Evolutionary conservation across 2,888 invertebrate genomes (phyloP).

Genomic region (Colletes collaris): DNA sequence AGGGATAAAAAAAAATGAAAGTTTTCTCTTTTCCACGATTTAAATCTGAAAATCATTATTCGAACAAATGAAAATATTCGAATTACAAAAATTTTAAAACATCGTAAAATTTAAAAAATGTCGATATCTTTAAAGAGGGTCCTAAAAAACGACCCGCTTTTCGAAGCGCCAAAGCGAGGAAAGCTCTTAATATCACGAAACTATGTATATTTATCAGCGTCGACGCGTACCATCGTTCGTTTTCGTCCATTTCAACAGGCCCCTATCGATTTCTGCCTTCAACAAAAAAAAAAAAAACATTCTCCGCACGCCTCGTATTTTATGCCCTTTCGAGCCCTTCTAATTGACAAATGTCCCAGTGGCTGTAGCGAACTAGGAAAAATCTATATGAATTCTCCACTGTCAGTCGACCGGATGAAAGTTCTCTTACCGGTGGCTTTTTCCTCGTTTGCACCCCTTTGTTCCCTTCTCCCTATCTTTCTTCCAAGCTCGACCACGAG

Average conservation of each 20-base stretch:
- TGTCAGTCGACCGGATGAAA: conserved; percentile 41
- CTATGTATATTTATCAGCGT: conserved; percentile 22
- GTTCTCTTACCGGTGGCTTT: conserved; percentile 29
- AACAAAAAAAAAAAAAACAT: conserved; percentile 2
- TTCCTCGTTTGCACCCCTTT: not conserved
- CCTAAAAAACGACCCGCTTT: too few relatives aligned
- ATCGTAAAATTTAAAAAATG: too few relatives aligned
- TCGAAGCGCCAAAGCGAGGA: too few relatives aligned
- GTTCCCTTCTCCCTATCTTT: not conserved
- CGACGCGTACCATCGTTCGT: conserved; percentile 28
- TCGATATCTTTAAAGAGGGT: too few relatives aligned
- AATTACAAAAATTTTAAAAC: too few relatives aligned
- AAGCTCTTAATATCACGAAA: not conserved
- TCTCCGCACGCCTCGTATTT: conserved; percentile 24
- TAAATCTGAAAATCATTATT: too few relatives aligned
- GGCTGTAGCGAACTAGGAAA: conserved; percentile 37
- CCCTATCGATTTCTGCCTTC: conserved; percentile 28
- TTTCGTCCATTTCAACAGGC: conserved; percentile 8
- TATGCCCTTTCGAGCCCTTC: conserved; percentile 34
- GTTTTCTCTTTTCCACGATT: too few relatives aligned
- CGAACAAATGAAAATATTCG: too few relatives aligned
- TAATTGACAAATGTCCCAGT: conserved; percentile 56
- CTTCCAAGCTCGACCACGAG: not conserved
- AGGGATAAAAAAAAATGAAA: too few relatives aligned
- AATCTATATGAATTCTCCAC: conserved; percentile 55